phyloP scores from a whole-genome alignment of 2,888 invertebrate genomes.

The Flexamia atlantica region DNA sequence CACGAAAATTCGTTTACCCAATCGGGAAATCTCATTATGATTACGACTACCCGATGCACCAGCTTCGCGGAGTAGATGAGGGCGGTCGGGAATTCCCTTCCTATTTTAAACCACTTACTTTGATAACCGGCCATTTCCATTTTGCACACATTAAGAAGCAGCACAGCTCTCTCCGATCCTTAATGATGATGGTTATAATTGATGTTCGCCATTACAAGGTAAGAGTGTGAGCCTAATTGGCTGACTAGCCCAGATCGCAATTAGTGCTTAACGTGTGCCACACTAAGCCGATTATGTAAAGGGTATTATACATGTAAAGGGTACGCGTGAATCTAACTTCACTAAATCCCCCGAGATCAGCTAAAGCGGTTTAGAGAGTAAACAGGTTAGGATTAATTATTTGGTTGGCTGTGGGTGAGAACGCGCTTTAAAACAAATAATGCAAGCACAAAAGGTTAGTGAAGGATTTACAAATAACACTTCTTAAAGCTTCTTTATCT shows the following conservation, averaged over 20 bases:
- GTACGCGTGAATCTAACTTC: background rate
- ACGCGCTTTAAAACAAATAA: too few species aligned
- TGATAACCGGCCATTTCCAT: constrained; percentile 1
- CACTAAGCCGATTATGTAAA: constrained; percentile 15
- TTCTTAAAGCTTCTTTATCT: too few species aligned
- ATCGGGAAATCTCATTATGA: background rate
- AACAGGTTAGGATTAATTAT: too few species aligned
- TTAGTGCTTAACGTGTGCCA: constrained; percentile 14
- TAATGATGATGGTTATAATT: constrained; percentile 34
- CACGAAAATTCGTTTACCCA: too few species aligned
- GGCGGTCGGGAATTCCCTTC: constrained; percentile 6
- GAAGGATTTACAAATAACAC: too few species aligned
- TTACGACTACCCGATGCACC: background rate
- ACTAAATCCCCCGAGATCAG: background rate
- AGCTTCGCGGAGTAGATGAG: background rate
- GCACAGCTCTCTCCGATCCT: constrained; percentile 22
- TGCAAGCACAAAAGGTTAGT: too few species aligned
- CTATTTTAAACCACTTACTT: constrained; percentile 38
- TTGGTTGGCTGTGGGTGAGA: too few species aligned
- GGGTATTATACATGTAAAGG: background rate
- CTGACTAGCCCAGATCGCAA: constrained; percentile 13
- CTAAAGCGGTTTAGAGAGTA: background rate
- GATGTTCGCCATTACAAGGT: constrained; percentile 14
- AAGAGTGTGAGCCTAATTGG: constrained; percentile 22
- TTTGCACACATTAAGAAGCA: constrained; percentile 38